Base-by-base conservation (phyloP, 2,113 vertebrate species). In the Crotalus viridis region DNA sequence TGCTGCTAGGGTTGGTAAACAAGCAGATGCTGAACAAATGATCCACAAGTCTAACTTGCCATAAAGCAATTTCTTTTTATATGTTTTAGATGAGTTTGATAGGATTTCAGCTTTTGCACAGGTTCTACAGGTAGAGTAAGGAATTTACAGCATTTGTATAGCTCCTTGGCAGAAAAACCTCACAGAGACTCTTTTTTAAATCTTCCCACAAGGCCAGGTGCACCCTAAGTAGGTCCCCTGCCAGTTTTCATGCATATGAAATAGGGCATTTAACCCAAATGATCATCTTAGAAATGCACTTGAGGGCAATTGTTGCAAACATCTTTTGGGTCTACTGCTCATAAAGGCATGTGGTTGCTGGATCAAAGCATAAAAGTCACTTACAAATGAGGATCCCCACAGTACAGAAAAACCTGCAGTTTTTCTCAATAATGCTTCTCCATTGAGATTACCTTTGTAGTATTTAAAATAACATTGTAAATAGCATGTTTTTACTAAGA, bases 81-180 rank as follows among this genome's bases (percentile, higher is more conserved):
- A 56, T 17, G 15, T 28, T 48, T 19, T 48, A 51, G 1, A 54
- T 33, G 10, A 57, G 28, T 57, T 81, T 43, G 10, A 54, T 39
- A 89, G 43, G 39, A 3, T 13, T 88, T 85, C 52, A 89, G 24
- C 39, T 28, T 57, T 92, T 48, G 13, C 61, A 81, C 61, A 81
- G 46, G 21, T 81, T 56, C 51, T 39, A 56, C 59, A 74, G 33
- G 10, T 54, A 54, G 13, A 43, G 57, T 54, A 43, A 46, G 51
- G 89, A 96, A 92, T 94, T 94, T 95, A 96, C 59, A 96, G 94
- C 93, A 95, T 95, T 87, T 69, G 7, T 64, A 28, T 24, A 81
- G 48, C 13, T 94, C 57, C 39, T 94, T 88, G 88, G 59, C 59
- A 93, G 55, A n/a, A 13, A 51, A 89, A 87, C 10, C 8, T 92